phyloP scores from a whole-genome alignment of 2,797 vertebrate genomes.

The Iguana delicatissima region DNA sequence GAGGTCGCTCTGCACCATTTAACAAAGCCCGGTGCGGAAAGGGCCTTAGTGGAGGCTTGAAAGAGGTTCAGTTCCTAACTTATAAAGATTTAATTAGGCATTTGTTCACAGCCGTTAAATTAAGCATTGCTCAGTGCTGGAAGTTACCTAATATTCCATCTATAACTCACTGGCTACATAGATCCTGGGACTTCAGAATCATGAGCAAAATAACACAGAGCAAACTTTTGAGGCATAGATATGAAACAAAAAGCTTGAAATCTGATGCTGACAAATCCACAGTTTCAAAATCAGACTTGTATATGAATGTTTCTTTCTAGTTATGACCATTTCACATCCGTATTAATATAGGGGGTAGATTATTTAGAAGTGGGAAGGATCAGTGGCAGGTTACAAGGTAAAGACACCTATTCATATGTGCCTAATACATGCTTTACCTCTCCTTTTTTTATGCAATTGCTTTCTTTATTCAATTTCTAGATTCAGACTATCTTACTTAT shows the following conservation, averaged over 20 bases:
- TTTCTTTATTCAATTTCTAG: background rate
- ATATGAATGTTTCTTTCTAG: background rate
- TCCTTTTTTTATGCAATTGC: background rate
- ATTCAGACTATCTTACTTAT: background rate
- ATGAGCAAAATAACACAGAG: background rate
- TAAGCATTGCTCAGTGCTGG: constrained; percentile 7
- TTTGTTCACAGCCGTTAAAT: background rate
- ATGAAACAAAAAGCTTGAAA: background rate
- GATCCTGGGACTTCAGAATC: background rate
- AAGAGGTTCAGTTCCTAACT: constrained; percentile 1
- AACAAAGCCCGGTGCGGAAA: too few species aligned
- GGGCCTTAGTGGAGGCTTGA: background rate
- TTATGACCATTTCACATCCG: background rate
- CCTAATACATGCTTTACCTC: background rate
- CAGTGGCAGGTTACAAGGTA: background rate
- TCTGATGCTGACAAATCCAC: background rate
- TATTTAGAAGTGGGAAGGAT: background rate
- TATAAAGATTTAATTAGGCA: constrained; percentile 12
- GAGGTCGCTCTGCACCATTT: too few species aligned
- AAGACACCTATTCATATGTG: background rate
- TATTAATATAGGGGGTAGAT: background rate
- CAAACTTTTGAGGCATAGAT: background rate
- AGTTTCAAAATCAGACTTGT: background rate
- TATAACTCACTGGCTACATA: background rate
- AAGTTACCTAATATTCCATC: background rate